Conservation (phyloP, 1,140 invertebrate species). For the Drosophila novamexicana region DNA sequence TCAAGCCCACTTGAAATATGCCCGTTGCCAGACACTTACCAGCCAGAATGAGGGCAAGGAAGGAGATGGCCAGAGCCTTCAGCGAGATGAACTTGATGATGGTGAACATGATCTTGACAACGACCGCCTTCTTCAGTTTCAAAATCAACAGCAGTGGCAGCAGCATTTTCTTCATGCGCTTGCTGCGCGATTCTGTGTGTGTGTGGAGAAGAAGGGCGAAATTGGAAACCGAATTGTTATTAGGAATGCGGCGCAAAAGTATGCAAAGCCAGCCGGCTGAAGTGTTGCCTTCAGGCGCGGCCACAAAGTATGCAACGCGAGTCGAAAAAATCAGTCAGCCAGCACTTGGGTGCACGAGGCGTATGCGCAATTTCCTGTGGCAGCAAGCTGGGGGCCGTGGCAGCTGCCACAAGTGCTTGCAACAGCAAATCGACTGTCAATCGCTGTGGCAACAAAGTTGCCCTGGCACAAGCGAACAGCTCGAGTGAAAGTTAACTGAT, state of each 20-base stretch:
- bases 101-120: conserved; percentile 87
- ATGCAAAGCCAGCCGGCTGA: conserved; percentile 18
- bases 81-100: conserved; percentile 87
- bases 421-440: conserved; percentile 2
- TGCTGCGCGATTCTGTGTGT: conserved; percentile 86
- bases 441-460: not conserved
- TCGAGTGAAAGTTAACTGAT: conserved; percentile 19
- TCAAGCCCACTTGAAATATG: conserved; percentile 42
- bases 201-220: conserved; percentile 22
- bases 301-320: conserved; percentile 57
- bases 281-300: conserved; percentile 11
- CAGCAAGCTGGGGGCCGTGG: not conserved
- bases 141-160: conserved; percentile 87
- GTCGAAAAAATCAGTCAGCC: not conserved
- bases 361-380: conserved; percentile 42
- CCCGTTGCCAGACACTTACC: conserved; percentile 42
- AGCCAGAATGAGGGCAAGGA: conserved; percentile 87
- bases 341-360: conserved; percentile 2
- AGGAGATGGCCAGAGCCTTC: conserved; percentile 87
- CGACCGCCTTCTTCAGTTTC: conserved; percentile 87
- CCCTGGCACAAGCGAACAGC: not conserved
- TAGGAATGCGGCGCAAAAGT: conserved; percentile 40
- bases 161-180: conserved; percentile 87
- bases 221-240: conserved; percentile 15
- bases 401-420: not conserved